A percentile compares a stretch with the other conserved stretches of the same genome.
Evolutionary conservation across 2,113 vertebrate species (phyloP).

Genomic region (Cygnus atratus): DNA sequence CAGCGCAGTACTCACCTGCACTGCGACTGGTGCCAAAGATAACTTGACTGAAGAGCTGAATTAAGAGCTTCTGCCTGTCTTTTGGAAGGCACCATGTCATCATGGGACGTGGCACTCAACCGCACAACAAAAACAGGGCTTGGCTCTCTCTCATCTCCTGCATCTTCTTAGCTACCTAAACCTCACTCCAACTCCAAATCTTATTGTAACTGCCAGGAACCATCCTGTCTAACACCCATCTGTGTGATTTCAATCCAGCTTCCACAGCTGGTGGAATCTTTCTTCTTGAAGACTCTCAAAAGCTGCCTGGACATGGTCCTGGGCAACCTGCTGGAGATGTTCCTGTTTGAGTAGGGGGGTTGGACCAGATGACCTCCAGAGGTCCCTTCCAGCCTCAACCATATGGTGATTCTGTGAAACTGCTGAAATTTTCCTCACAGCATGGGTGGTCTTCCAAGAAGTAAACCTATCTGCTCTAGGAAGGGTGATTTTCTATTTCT

Average conservation of each 20-base stretch:
- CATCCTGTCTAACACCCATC: background rate
- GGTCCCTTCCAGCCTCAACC: background rate
- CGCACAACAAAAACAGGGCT: background rate
- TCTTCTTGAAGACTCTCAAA: background rate
- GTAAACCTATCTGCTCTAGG: background rate
- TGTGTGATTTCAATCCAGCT: background rate
- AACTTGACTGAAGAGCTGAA: rapidly evolving
- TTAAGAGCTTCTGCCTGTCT: background rate
- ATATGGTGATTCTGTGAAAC: background rate
- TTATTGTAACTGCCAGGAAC: background rate
- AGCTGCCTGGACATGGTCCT: background rate
- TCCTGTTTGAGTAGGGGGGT: background rate
- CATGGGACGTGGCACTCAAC: rapidly evolving
- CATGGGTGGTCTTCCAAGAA: background rate
- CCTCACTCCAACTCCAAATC: background rate
- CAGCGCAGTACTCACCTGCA: rapidly evolving
- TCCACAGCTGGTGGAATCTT: background rate
- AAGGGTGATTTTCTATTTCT: background rate
- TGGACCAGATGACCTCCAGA: background rate
- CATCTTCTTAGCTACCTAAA: background rate
- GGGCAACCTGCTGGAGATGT: background rate
- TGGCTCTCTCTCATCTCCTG: rapidly evolving
- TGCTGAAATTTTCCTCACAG: background rate
- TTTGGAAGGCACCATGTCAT: background rate
- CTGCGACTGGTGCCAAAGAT: background rate